These are phyloP conservation scores for Acropternis orthonyx DNA, from an alignment of 2,797 vertebrate species.

Conservation along the genomic window DNA sequence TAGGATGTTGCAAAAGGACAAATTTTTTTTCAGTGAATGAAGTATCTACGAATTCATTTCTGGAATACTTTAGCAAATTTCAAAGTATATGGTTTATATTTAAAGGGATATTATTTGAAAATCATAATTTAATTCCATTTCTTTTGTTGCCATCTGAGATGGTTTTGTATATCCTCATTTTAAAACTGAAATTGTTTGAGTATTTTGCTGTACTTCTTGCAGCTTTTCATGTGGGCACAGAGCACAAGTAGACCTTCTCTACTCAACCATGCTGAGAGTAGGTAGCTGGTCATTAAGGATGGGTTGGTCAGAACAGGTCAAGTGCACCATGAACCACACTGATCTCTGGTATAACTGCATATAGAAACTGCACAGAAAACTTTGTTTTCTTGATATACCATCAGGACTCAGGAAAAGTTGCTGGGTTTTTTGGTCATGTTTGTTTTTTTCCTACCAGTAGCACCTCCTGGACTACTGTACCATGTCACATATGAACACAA, in stretches of 20 bases:
- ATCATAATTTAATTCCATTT: not conserved
- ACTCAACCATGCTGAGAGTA: not conserved
- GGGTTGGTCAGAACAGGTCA: not conserved
- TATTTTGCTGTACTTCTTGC: not conserved
- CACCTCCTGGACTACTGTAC: not conserved
- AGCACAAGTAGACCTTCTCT: not conserved
- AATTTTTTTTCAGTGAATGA: not conserved
- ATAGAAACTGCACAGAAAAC: not conserved
- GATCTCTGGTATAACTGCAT: not conserved
- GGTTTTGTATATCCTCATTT: not conserved
- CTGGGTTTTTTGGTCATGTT: not conserved
- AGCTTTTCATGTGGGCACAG: not conserved
- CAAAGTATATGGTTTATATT: not conserved
- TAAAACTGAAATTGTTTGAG: not conserved
- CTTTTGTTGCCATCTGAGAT: fast-evolving
- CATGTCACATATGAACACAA: not conserved
- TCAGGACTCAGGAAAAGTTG: not conserved
- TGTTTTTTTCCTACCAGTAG: not conserved
- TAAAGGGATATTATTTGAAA: not conserved
- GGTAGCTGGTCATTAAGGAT: not conserved
- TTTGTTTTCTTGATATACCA: not conserved
- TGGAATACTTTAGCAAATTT: not conserved
- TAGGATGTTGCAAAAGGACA: not conserved
- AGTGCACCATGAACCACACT: not conserved
- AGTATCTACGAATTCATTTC: not conserved